phyloP scores from a whole-genome alignment of 2,797 vertebrate species.

The Lagodon rhomboides region DNA sequence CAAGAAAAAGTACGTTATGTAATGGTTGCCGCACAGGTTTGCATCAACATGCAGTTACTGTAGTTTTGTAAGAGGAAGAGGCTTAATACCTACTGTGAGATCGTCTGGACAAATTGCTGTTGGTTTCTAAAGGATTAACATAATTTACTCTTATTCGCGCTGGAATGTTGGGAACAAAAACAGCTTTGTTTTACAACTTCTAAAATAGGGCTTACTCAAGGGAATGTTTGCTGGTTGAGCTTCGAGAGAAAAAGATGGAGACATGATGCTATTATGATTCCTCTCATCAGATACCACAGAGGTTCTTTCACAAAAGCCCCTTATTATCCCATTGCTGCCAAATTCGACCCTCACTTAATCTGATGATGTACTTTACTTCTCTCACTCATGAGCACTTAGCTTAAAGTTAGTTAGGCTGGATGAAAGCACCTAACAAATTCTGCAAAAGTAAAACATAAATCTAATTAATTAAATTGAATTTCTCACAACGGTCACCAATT shows the following conservation, averaged over 20 bases:
- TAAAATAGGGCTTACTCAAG: not conserved
- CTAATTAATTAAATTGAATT: not conserved
- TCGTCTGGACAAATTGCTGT: constrained; percentile 25
- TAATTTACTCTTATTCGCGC: constrained; percentile 23
- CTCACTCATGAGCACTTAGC: not conserved
- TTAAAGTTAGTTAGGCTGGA: not conserved
- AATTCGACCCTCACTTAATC: constrained; percentile 2
- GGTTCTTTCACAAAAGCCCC: constrained; percentile 3
- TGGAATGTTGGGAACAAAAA: constrained; percentile 36
- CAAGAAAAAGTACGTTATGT: not conserved
- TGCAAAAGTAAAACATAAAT: not conserved
- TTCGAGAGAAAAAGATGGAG: not conserved
- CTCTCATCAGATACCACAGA: not conserved
- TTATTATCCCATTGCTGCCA: not conserved
- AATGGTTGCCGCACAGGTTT: not conserved
- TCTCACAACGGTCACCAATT: too few species aligned
- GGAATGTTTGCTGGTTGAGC: not conserved
- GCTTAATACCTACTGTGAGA: constrained; percentile 57
- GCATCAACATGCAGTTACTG: not conserved
- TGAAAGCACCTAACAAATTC: not conserved
- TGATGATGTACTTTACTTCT: not conserved
- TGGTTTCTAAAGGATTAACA: constrained; percentile 45
- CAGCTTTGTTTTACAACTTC: constrained; percentile 1
- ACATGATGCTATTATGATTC: not conserved
- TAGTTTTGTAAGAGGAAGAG: not conserved